Base-by-base conservation (phyloP, 2,797 vertebrate genomes). In the Fistularia tabacaria region DNA sequence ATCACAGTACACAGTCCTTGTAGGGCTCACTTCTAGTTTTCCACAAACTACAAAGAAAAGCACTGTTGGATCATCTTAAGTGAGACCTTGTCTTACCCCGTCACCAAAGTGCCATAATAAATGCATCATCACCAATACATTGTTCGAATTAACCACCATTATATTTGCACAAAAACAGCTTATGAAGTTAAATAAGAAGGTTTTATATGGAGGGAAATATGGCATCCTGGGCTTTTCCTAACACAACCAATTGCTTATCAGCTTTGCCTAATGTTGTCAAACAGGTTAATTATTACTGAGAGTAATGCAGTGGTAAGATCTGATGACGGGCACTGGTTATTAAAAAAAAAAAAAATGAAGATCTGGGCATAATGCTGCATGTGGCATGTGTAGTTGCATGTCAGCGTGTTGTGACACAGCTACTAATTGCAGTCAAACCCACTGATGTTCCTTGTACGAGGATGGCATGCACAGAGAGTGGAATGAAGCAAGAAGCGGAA, bases 401-500 rank as follows among this genome's bases (percentile, higher is more conserved):
- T 25, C 25, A 25, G 25, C 5, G 25, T 25, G 25, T 25, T 25
- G 71, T 66, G 71, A 78, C 68, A 63, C 57, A 70, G 70, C 64
- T 70, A 47, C 67, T 84, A 85, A 81, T 84, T 84, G 76, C 71
- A 70, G 66, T 48, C 62, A 77, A 83, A 78, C 70, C 49, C 76
- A 66, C 54, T 69, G 47, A 66, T 71, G 66, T 62, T 75, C 69
- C 36, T 14, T 51, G 43, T 63, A 60, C 43, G 43, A 69, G 71
- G 73, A 59, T 56, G 65, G 49, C 71, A 76, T 46, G 77, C 64
- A 43, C 36, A 69, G 79, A 76, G 74, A 79, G 62, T 53, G 60
- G 52, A 72, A 85, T 83, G 81, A 82, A 80, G 73, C 74, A 59
- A 68, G 62, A 54, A 70, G 73, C 67, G 70, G 77, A 59, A 13